Evolutionary conservation across 2,113 vertebrate species (phyloP).

Genomic region (Malurus melanocephalus): DNA sequence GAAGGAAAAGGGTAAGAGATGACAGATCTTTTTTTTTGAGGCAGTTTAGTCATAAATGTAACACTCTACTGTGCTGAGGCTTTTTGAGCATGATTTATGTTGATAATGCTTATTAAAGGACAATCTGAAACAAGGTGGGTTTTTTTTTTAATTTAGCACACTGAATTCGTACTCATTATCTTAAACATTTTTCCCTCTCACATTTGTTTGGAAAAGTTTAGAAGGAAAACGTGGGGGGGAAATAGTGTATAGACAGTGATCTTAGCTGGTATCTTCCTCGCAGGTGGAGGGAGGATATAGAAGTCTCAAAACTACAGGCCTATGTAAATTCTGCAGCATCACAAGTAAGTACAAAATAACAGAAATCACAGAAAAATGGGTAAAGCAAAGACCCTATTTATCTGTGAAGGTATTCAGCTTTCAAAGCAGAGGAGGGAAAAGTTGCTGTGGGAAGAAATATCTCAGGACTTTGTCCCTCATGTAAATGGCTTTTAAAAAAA

Average conservation of each 20-base stretch:
- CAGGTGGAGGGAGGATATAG: neutral
- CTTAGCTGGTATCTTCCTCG: neutral
- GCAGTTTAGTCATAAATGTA: neutral
- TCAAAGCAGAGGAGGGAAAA: constrained; percentile 4
- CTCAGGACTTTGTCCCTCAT: neutral
- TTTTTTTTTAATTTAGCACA: neutral
- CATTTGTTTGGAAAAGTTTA: neutral
- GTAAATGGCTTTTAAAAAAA: neutral
- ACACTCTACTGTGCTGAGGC: neutral
- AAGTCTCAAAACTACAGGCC: neutral
- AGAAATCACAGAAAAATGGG: neutral
- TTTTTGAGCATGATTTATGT: neutral
- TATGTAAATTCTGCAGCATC: neutral
- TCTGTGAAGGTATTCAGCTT: neutral
- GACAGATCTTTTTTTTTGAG: neutral
- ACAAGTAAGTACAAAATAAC: neutral
- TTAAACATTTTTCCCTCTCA: neutral
- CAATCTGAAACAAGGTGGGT: neutral
- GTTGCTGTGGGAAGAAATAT: neutral
- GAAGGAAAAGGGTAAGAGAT: neutral
- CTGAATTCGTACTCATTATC: neutral
- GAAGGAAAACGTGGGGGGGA: neutral
- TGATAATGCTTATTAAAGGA: neutral
- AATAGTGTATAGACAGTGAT: neutral
- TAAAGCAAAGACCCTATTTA: neutral